These are phyloP conservation scores for Saccopteryx leptura DNA, from an alignment of 2,113 vertebrate species.

Conservation along the genomic window DNA sequence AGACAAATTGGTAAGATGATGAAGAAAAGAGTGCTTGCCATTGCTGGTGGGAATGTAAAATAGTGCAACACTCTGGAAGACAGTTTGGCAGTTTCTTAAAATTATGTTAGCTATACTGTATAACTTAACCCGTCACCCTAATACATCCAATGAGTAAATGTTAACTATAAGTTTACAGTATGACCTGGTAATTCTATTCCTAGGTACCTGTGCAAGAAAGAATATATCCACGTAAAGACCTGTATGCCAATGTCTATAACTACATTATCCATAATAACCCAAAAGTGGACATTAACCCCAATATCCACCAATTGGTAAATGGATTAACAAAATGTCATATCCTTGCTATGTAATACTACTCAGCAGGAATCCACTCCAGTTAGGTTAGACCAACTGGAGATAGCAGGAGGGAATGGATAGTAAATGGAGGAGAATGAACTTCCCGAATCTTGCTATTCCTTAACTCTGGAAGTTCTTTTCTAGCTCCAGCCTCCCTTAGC, in stretches of 20 bases:
- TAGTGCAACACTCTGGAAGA: neutral
- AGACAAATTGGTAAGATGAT: neutral
- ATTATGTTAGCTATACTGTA: too few relatives aligned
- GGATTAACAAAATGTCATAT: neutral
- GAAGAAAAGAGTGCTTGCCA: neutral
- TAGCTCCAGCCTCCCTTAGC: neutral
- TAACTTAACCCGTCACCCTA: too few relatives aligned
- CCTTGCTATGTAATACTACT: neutral
- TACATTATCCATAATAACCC: neutral
- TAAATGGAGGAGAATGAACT: neutral
- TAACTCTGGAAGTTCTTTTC: neutral
- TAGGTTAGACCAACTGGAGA: neutral
- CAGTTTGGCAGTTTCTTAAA: neutral
- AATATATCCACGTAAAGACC: neutral
- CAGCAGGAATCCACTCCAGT: neutral
- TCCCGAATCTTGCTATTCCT: neutral
- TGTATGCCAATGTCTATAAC: neutral
- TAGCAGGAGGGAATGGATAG: neutral
- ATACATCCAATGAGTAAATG: neutral
- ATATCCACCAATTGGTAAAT: neutral
- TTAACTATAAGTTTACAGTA: neutral
- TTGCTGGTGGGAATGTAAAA: neutral
- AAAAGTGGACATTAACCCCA: neutral
- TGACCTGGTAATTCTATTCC: neutral
- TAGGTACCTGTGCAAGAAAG: neutral